Conservation (phyloP, 1,140 invertebrate species). For the Drosophila parabipectinata region DNA sequence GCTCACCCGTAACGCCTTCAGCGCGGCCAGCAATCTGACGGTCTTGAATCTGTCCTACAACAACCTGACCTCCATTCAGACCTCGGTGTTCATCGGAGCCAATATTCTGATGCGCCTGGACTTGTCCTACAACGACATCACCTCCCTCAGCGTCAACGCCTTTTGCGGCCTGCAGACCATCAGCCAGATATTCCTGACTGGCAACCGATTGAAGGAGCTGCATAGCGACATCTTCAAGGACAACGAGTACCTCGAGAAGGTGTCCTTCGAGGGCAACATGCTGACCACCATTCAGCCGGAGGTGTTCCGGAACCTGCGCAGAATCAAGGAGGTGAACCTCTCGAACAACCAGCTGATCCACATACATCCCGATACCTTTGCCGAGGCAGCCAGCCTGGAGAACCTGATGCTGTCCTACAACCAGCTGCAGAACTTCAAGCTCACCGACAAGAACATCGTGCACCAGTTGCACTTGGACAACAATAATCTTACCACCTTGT, state of each 20-base stretch:
- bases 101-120: constrained; percentile 70
- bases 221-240: constrained; percentile 74
- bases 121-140: constrained; percentile 70
- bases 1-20: constrained; percentile 74
- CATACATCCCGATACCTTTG: constrained; percentile 74
- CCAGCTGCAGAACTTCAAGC: constrained; percentile 49
- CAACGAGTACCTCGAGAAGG: constrained; percentile 67
- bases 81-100: constrained; percentile 77
- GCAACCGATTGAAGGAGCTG: constrained; percentile 63
- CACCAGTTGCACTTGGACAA: constrained; percentile 70
- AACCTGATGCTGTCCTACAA: constrained; percentile 66
- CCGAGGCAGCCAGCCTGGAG: constrained; percentile 67
- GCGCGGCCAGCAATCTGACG: constrained; percentile 65
- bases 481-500: constrained; percentile 69
- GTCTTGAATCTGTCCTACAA: constrained; percentile 75
- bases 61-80: constrained; percentile 70
- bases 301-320: constrained; percentile 67
- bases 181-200: constrained; percentile 62
- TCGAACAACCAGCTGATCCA: constrained; percentile 59
- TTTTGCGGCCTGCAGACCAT: constrained; percentile 70
- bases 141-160: constrained; percentile 63
- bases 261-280: constrained; percentile 66
- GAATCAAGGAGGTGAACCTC: constrained; percentile 73
- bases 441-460: constrained; percentile 72
- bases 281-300: constrained; percentile 69